phyloP scores from a whole-genome alignment of 2,797 vertebrate genomes.

The Delichon dasypus region DNA sequence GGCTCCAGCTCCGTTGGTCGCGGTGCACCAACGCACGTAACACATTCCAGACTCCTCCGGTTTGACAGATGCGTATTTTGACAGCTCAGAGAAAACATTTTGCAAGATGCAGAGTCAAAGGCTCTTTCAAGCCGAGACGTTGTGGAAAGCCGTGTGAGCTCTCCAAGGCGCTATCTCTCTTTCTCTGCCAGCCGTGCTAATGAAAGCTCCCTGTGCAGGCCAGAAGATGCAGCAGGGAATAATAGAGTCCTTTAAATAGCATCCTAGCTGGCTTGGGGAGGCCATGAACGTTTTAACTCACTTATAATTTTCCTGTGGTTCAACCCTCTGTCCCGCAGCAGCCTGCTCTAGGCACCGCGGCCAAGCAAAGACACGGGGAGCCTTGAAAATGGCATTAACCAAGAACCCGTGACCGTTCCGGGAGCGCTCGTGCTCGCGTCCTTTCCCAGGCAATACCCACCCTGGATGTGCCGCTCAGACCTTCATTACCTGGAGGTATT shows the following conservation, averaged over 20 bases:
- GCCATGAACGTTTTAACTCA: not conserved
- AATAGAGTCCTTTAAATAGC: conserved; percentile 51
- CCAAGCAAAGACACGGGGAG: not conserved
- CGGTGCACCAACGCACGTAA: fast-evolving
- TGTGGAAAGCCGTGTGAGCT: not conserved
- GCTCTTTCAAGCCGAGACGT: conserved; percentile 1
- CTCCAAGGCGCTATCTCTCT: conserved; percentile 8
- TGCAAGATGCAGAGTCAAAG: conserved; percentile 44
- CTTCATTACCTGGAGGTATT: not conserved
- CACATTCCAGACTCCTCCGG: conserved; percentile 11
- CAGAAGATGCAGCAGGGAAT: conserved; percentile 46
- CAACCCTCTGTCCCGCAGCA: not conserved
- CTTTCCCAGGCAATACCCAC: not conserved
- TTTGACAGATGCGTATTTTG: conserved; percentile 27
- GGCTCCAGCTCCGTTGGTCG: not conserved
- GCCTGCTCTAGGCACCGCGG: not conserved
- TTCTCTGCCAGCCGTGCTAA: conserved; percentile 20
- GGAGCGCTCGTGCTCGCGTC: not conserved
- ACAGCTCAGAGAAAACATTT: conserved; percentile 50
- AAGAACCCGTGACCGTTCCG: not conserved
- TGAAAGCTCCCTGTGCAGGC: conserved; percentile 30
- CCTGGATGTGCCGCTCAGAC: not conserved
- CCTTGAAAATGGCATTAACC: not conserved
- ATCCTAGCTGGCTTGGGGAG: not conserved
- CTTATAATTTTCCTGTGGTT: conserved; percentile 33